Percentiles rank a stretch among this genome's conserved stretches.
Evolutionary conservation across 2,888 invertebrate genomes (phyloP).

Genomic region (Rhagonycha fulva): DNA sequence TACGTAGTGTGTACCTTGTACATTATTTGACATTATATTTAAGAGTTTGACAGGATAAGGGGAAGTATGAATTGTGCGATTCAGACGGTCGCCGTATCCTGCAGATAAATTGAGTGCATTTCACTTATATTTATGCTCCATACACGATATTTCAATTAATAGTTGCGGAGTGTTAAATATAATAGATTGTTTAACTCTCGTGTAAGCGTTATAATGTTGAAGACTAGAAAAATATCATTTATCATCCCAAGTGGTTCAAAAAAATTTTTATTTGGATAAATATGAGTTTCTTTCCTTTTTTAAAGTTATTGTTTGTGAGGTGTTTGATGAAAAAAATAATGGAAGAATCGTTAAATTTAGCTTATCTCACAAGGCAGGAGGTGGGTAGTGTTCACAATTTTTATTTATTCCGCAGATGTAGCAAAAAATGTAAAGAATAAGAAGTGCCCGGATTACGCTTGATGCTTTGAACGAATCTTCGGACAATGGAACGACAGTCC

Average conservation of each 20-base stretch:
- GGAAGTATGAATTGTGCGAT: slow-evolving; percentile 20
- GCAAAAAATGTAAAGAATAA: slow-evolving; percentile 33
- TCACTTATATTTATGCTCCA: slow-evolving; percentile 54
- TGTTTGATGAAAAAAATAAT: background rate
- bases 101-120: slow-evolving; percentile 47
- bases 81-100: slow-evolving; percentile 41
- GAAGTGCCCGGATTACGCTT: slow-evolving; percentile 34
- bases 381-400: slow-evolving; percentile 22
- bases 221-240: background rate
- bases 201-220: background rate
- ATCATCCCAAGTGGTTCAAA: background rate
- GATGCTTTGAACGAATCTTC: slow-evolving; percentile 23
- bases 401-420: slow-evolving; percentile 36
- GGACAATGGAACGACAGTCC: slow-evolving; percentile 38
- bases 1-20: background rate
- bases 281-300: background rate
- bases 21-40: background rate
- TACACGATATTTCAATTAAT: slow-evolving; percentile 56
- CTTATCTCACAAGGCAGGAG: slow-evolving; percentile 18
- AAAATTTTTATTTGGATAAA: background rate
- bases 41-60: slow-evolving; percentile 6
- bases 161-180: slow-evolving; percentile 45
- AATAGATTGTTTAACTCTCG: slow-evolving; percentile 42
- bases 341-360: slow-evolving; percentile 16
- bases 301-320: background rate